These are phyloP conservation scores for Remorina albescens DNA, from an alignment of 2,797 vertebrate genomes.

Conservation along the genomic window DNA sequence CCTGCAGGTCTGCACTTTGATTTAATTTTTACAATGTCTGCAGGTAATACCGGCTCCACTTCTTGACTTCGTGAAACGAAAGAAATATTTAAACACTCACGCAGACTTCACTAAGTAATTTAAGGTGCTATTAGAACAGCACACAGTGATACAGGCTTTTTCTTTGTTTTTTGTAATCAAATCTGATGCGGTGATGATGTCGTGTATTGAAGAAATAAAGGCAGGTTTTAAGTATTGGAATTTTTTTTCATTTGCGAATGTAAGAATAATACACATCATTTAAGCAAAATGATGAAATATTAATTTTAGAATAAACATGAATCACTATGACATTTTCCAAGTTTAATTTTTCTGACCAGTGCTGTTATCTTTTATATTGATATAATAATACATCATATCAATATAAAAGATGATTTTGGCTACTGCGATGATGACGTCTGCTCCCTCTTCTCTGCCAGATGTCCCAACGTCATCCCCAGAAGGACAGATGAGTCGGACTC, in stretches of 20 bases:
- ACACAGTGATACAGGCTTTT: background rate
- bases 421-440: background rate
- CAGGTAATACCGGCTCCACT: background rate
- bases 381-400: too few relatives aligned
- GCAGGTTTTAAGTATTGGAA: too few relatives aligned
- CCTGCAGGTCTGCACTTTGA: slow-evolving; percentile 81
- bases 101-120: background rate
- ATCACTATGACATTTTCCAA: too few relatives aligned
- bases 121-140: slow-evolving; percentile 9
- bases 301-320: too few relatives aligned
- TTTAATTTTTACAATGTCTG: background rate
- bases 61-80: too few relatives aligned
- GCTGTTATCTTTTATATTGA: too few relatives aligned
- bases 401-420: background rate
- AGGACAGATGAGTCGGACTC: slow-evolving; percentile 68
- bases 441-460: slow-evolving; percentile 78
- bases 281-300: too few relatives aligned
- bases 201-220: too few relatives aligned
- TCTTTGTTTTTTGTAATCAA: background rate
- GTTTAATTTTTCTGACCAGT: background rate
- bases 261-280: too few relatives aligned
- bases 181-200: background rate
- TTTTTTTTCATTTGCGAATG: too few relatives aligned
- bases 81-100: background rate
- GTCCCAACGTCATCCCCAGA: slow-evolving; percentile 75